Evolutionary conservation across 92 coral and sea anemone species (phyloP), one percentile per base, ranked within the genome.

Genomic region (Desmophyllum pertusum): DNA sequence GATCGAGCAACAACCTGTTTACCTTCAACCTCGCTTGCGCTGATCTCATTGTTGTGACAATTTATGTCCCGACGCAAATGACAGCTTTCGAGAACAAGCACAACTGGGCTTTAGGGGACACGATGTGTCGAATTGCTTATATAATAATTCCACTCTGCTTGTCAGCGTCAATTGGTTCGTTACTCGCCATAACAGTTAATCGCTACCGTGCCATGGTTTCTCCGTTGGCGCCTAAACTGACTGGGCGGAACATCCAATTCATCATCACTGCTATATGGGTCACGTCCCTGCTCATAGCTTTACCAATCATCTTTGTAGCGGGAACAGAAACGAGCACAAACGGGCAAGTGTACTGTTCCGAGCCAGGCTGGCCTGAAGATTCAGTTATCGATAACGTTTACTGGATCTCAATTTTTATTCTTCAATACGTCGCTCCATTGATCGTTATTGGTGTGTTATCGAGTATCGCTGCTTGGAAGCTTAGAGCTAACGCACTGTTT

Each of bases 41-140:
- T 3, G 98, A 95, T 52, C 69, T 95, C 66, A 90, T 95, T 21
- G 90, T 93, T 50, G 84, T 95, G 15, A 88, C 87, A 2, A 91
- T 95, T 23, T 95, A 89, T 70, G 92, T 95, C 10, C 98, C 98
- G 14, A 87, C 98, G 23, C 98, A 95, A 84, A 89, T 93, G 95
- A 95, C 98, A 15, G 98, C 98, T 29, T 95, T 93, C 53, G 98
- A 95, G 70, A 95, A 95, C 75, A 77, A 89, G 13, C 98, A 95
- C 82, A 95, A 91, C 87, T 95, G 98, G 98, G 95, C 95, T 5
- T 62, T 95, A 35, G 98, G 98, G 10, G 88, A 93, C 86, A 87
- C 88, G 50, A 89, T 92, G 46, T 95, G 98, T 38, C 94, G 88
- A 45, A 85, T 95, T 9, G 94, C 94, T 6, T 95, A 95, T 27